Evolutionary conservation across 1,140 invertebrate species (phyloP), one percentile per base, ranked within the genome.

Genomic region (Drosophila orena): DNA sequence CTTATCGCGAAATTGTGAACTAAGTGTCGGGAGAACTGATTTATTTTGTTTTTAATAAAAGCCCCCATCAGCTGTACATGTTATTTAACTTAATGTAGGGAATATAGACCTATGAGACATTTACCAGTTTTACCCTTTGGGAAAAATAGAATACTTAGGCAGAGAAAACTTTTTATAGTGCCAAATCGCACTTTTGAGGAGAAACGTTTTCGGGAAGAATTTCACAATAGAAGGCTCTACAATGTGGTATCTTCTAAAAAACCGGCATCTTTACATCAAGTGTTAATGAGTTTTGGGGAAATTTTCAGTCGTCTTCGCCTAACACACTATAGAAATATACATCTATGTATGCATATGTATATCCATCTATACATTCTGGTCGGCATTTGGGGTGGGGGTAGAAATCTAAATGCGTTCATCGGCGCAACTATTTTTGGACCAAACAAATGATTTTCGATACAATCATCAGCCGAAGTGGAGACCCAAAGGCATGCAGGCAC

Each of bases 371-470:
- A 46, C 60, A 22, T 64, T 44, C 52, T 49, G 66, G 20, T 61
- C 17, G 35, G 40, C 61, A 42, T 43, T 14, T 75, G 47, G 64
- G 58, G 53, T 73, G 61, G 61, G 56, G 53, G 69, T 53, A 54
- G 56, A 77, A 73, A 72, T 88, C 84, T 88, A 88, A 88, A 88
- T 88, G 83, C 68, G 83, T 89, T 88, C 83, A 89, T 88, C 83
- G 84, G 58, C 50, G 68, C 54, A 59, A 69, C 74, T 88, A 88
- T 89, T 77, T 88, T 83, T 88, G 79, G 83, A 55, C 84, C 83
- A 88, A 88, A 88, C 83, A 88, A 88, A 88, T 72, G 71, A 81
- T 86, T 88, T 72, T 72, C 65, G 58, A 88, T 88, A 86, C 75
- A 86, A 81, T 88, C 65, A 69, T 76, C 61, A 20, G 22, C 35